Percentiles rank a stretch among this genome's conserved stretches.
Evolutionary conservation across 2,113 vertebrate species (phyloP).

Genomic region (Indicator maculatus): DNA sequence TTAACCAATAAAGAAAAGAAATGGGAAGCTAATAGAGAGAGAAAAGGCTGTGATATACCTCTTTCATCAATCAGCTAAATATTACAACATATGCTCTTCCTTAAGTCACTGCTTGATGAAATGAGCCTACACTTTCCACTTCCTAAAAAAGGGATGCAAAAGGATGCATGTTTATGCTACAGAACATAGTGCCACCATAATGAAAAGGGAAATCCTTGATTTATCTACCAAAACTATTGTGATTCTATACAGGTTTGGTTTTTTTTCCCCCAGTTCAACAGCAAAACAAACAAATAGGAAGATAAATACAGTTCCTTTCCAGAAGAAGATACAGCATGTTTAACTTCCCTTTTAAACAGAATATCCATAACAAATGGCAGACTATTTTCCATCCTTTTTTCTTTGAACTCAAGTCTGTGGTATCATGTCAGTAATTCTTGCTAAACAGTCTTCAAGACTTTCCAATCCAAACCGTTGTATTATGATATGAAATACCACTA

Average conservation of each 20-base stretch:
- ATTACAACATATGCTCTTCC: neutral
- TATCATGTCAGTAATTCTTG: neutral
- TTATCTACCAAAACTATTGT: neutral
- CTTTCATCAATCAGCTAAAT: neutral
- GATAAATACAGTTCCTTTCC: neutral
- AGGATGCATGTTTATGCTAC: neutral
- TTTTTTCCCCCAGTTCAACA: neutral
- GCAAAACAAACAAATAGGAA: neutral
- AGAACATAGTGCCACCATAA: neutral
- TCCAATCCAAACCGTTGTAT: neutral
- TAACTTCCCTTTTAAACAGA: neutral
- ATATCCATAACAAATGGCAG: neutral
- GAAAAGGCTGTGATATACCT: neutral
- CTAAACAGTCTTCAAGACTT: neutral
- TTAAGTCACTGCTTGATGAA: neutral
- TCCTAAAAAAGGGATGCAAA: neutral
- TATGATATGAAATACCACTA: neutral
- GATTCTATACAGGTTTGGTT: neutral
- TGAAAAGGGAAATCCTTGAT: neutral
- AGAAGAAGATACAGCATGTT: neutral
- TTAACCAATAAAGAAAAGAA: neutral
- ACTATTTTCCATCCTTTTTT: neutral
- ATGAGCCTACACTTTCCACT: neutral
- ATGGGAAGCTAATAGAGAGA: neutral
- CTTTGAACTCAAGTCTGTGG: neutral